Evolutionary conservation across 2,113 vertebrate genomes (phyloP), one percentile per base, ranked within the genome.

Genomic region (Otolemur garnettii): DNA sequence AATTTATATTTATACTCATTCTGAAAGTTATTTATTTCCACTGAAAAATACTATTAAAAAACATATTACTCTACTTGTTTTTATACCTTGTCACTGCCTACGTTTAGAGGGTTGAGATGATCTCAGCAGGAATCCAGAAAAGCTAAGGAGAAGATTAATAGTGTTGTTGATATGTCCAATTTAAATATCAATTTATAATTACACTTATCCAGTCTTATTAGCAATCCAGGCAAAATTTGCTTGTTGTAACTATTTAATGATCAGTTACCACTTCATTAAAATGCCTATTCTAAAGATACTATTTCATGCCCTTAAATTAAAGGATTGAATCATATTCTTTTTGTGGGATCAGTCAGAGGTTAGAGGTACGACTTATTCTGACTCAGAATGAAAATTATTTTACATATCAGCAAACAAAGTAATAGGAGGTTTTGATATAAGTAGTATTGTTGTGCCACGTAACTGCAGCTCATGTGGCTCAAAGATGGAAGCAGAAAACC

Each of bases 321-420:
- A 97, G 85, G 3, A 38, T 30, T 35, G 96, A 38, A 91, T 88
- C 79, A 66, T 91, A 92, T 95, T 95, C 35, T 83, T 93, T 78
- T 35, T 83, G 80, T 55, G n/a, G 83, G 92, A 82, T 72, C 55
- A 96, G 35, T 4, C 68, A 78, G 77, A 90, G 78, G 69, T 91
- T 89, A 91, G 7, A 91, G 7, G 30, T 86, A 75, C 77, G 33
- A 91, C 26, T 82, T 93, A 22, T 35, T 93, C 30, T 71, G 57
- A 33, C 15, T 97, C 93, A 66, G 68, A 96, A 33, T 86, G 60
- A 55, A 90, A 96, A 96, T 42, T 95, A 87, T 93, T 97, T 97
- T 97, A 97, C 60, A 95, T 71, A 92, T 98, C 93, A 98, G 69
- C 35, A 98, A 94, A 57, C 53, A 96, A 97, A 96, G 33, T 53